A percentile compares a stretch with the other conserved stretches of the same genome.
phyloP scores from a whole-genome alignment of 1,140 invertebrate genomes.

The Zaprionus tsacasi region DNA sequence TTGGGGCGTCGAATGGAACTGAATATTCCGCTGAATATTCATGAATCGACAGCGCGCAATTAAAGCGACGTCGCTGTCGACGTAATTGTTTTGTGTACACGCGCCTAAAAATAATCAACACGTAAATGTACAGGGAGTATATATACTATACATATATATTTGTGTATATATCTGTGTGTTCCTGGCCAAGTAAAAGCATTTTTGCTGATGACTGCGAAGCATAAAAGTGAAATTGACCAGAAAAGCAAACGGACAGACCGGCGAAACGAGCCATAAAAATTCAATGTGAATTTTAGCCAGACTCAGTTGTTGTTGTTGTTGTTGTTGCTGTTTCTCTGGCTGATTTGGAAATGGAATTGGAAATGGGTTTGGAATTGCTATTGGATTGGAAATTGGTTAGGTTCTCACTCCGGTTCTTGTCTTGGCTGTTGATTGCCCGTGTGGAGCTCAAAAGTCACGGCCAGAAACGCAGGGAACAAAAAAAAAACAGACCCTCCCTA shows the following conservation, averaged over 20 bases:
- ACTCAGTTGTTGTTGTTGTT: conserved; percentile 11
- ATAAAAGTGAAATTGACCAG: conserved; percentile 80
- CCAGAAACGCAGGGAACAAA: conserved; percentile 33
- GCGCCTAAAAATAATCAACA: conserved; percentile 67
- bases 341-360: conserved; percentile 36
- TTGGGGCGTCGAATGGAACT: conserved; percentile 16
- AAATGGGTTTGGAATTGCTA: conserved; percentile 29
- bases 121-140: conserved; percentile 53
- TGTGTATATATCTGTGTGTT: conserved; percentile 18
- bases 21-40: conserved; percentile 39
- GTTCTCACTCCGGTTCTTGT: not conserved
- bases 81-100: conserved; percentile 69
- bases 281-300: conserved; percentile 57
- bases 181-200: conserved; percentile 56
- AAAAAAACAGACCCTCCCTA: not conserved
- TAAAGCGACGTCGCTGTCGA: conserved; percentile 38
- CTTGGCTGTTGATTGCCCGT: conserved; percentile 59
- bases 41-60: conserved; percentile 41
- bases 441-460: conserved; percentile 58
- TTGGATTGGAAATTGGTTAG: conserved; percentile 33
- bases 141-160: conserved; percentile 24
- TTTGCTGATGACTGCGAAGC: conserved; percentile 71
- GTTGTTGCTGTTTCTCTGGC: not conserved
- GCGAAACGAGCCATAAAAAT: conserved; percentile 58
- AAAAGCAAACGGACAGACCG: conserved; percentile 55